Percentiles rank a stretch among this genome's conserved stretches.
These are phyloP conservation scores for Calameuta idolon DNA, from an alignment of 2,888 invertebrate species.

Conservation along the genomic window DNA sequence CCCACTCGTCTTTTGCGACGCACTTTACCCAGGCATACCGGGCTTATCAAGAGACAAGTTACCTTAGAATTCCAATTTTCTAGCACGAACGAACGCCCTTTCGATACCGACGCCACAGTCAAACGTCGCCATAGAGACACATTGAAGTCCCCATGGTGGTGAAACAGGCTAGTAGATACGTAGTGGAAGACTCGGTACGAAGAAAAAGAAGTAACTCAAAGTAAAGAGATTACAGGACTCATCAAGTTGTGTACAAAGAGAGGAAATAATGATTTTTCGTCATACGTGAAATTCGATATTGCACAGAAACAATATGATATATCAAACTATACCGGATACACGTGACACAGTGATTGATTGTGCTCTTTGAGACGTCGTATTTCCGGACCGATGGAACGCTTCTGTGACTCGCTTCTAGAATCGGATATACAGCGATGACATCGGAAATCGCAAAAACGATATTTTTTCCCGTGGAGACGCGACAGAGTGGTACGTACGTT, in stretches of 20 bases:
- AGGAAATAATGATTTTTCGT: background rate
- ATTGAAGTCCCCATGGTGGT: background rate
- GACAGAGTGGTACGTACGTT: background rate
- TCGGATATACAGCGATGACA: background rate
- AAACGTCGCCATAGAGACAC: background rate
- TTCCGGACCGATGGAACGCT: background rate
- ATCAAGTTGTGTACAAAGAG: background rate
- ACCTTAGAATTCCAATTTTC: conserved; percentile 5
- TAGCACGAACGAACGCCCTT: background rate
- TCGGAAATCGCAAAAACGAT: background rate
- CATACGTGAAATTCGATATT: background rate
- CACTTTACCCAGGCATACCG: background rate
- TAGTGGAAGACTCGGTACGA: background rate
- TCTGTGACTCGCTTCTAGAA: background rate
- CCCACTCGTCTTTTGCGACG: background rate
- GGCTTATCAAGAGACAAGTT: background rate
- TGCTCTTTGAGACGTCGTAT: background rate
- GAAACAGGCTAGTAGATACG: background rate
- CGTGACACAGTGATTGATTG: background rate
- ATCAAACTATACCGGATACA: background rate
- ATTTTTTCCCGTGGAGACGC: background rate
- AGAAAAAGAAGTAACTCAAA: background rate
- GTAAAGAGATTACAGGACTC: background rate
- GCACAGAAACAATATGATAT: background rate
- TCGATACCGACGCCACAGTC: background rate